Evolutionary conservation across 2,113 vertebrate genomes (phyloP).

Genomic region (Euleptes europaea): DNA sequence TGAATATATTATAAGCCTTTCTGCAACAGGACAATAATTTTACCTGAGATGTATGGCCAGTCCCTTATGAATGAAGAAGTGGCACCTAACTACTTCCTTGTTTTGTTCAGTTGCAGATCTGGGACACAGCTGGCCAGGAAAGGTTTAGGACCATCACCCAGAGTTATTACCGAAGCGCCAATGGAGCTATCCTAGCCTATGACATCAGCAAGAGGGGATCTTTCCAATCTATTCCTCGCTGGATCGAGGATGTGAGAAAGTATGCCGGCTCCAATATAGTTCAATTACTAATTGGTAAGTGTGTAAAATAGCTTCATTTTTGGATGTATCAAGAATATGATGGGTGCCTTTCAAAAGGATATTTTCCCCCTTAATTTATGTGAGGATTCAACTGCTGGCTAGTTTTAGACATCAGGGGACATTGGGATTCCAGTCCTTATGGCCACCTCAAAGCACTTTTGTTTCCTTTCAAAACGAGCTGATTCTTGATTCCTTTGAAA

Average conservation of each 20-base stretch:
- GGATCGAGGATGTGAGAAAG: slow-evolving; percentile 88
- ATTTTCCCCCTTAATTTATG: not conserved
- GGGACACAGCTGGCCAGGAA: slow-evolving; percentile 91
- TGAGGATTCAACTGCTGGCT: not conserved
- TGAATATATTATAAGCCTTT: not conserved
- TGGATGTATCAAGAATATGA: not conserved
- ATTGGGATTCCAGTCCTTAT: not conserved
- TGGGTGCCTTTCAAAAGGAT: not conserved
- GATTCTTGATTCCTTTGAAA: not conserved
- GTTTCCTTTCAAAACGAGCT: not conserved
- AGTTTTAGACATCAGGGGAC: not conserved
- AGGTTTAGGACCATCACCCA: slow-evolving; percentile 89
- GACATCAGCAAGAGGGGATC: slow-evolving; percentile 85
- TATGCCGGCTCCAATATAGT: slow-evolving; percentile 86
- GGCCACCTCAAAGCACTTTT: not conserved
- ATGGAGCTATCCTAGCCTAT: slow-evolving; percentile 87
- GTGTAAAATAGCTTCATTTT: not conserved
- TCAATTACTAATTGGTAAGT: slow-evolving; percentile 85
- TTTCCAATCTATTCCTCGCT: slow-evolving; percentile 85
- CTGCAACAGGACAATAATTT: not conserved
- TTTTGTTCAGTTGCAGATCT: slow-evolving; percentile 83
- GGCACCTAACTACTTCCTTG: slow-evolving; percentile 1
- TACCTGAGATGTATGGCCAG: not conserved
- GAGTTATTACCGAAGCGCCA: slow-evolving; percentile 89
- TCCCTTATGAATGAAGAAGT: not conserved